Evolutionary conservation across 1,140 invertebrate species (phyloP).

Genomic region (Holcopasites calliopsidis): DNA sequence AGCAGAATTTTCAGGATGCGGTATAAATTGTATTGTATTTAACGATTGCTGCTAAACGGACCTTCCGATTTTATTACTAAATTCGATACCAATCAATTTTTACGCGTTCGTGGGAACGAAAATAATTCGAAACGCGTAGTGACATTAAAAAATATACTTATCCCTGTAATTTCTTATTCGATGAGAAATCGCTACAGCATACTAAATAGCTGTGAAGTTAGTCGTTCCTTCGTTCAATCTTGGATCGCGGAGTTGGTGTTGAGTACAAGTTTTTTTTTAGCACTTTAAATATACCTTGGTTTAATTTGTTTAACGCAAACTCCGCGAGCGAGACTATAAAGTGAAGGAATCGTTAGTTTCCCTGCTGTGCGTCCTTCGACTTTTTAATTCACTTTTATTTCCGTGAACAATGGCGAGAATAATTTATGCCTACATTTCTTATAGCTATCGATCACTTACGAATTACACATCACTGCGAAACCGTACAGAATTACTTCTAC

Average conservation of each 20-base stretch:
- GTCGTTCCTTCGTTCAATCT: background rate
- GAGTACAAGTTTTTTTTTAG: too few species aligned
- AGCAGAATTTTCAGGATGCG: background rate
- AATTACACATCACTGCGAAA: constrained; percentile 48
- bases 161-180: background rate
- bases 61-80: background rate
- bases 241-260: background rate
- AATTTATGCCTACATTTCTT: constrained; percentile 44
- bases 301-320: background rate
- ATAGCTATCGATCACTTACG: constrained; percentile 61
- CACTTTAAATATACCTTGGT: too few species aligned
- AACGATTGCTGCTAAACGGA: background rate
- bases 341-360: constrained; percentile 20
- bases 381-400: constrained; percentile 39
- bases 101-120: background rate
- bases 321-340: background rate
- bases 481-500: background rate
- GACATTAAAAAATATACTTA: constrained; percentile 32
- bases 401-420: constrained; percentile 41
- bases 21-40: background rate
- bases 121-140: constrained; percentile 6
- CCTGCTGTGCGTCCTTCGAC: constrained; percentile 33
- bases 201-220: too few species aligned
- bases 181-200: background rate
- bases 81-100: constrained; percentile 1